phyloP scores from a whole-genome alignment of 92 coral and sea anemone species.

The Parazoanthus swiftii region DNA sequence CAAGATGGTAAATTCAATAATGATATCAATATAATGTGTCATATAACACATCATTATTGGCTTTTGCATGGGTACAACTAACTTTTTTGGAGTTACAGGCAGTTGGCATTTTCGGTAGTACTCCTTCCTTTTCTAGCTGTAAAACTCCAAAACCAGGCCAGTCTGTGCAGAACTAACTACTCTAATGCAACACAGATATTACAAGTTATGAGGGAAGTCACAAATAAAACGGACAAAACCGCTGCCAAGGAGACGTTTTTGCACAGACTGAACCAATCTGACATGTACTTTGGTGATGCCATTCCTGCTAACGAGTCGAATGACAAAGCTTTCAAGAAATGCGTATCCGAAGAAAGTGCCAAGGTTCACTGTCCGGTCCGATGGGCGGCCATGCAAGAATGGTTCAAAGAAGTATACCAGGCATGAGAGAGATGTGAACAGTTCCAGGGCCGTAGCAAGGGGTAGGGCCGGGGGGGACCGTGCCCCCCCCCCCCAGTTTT shows the following conservation, averaged over 20 bases:
- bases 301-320: conserved; percentile 85
- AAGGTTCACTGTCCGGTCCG: conserved; percentile 76
- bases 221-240: conserved; percentile 59
- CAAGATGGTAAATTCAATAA: too few relatives aligned
- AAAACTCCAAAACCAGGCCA: too few relatives aligned
- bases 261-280: conserved; percentile 56
- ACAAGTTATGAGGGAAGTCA: conserved; percentile 63
- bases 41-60: too few relatives aligned
- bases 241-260: conserved; percentile 63
- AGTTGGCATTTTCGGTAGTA: too few relatives aligned
- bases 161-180: not conserved
- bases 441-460: too few relatives aligned
- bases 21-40: too few relatives aligned
- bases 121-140: too few relatives aligned
- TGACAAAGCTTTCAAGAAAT: conserved; percentile 63
- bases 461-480: too few relatives aligned
- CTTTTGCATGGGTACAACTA: too few relatives aligned
- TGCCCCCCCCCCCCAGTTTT: too few relatives aligned
- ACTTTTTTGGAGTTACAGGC: too few relatives aligned
- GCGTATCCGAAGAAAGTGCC: conserved; percentile 63
- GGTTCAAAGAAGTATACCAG: conserved; percentile 83
- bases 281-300: conserved; percentile 67
- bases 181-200: conserved; percentile 52
- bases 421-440: conserved; percentile 33
- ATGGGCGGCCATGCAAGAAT: conserved; percentile 88